Evolutionary conservation across 2,797 vertebrate species (phyloP), one percentile per base, ranked within the genome.

Genomic region (Protosalanx chinensis): DNA sequence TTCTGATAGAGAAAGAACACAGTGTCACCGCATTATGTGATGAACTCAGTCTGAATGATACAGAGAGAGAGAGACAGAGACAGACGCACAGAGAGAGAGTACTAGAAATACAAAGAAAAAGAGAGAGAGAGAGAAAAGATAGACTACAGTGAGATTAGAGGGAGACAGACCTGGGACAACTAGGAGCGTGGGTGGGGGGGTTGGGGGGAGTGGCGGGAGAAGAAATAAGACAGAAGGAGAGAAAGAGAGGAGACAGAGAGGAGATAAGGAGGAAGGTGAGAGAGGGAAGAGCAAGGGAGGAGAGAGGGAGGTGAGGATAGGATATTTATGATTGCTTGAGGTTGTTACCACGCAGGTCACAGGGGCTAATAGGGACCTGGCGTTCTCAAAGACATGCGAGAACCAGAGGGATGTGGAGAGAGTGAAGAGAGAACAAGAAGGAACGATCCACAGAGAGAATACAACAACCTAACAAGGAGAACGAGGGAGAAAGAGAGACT

Each of bases 1-100:
- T 89, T 98, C 98, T 99, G 90, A 68, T 41, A 7, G 73, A 73
- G 32, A 68, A 5, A 69, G 68, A 15, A 64, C 64, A 71, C 60
- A 46, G 13, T 61, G 10, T 68, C 16, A 61, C 10, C 46, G 4
- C 23, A 23, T 18, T 23, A 46, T 37, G 68, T 69, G 68, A 29
- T 0, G 46, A 33, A 66, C 49, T 35, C 30, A 51, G 18, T 53
- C 5, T 30, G 13, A 62, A 37, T 30, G 37, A n/a, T 5, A 10
- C 10, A 37, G 13, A 67, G 46, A 62, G 35, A 35, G 37, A n/a
- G 7, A 10, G 10, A 37, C 13, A 67, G 46, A 51, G 53, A 23
- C 3, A 59, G 57, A 59, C 18, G 2, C 0, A 59, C 0, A 59
- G 57, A 59, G 4, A 6, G 57, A 59, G 57, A 59, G 2, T 27